Conservation (phyloP, 2,888 invertebrate genomes). For the Sminthurides aquaticus region DNA sequence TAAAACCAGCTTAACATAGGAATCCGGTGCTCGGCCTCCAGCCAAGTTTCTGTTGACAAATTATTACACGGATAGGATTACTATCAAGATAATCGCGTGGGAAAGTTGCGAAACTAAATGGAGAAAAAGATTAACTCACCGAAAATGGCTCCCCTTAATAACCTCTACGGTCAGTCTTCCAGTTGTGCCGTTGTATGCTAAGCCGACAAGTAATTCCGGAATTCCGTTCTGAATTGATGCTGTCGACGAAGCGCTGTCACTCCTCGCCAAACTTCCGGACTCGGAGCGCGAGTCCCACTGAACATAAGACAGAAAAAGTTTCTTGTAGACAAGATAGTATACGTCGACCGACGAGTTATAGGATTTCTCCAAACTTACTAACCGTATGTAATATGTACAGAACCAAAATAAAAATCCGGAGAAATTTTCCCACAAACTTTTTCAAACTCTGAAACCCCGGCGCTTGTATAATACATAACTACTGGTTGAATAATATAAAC, state of each 20-base stretch:
- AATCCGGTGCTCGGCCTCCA: slow-evolving; percentile 76
- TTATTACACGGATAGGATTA: neutral
- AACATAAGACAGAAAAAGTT: neutral
- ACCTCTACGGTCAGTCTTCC: slow-evolving; percentile 89
- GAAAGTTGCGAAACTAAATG: neutral
- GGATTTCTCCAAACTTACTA: no score
- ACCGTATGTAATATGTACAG: no score
- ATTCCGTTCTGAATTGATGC: slow-evolving; percentile 75
- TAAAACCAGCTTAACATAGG: slow-evolving; percentile 84
- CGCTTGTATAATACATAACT: no score
- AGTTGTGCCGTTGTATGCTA: slow-evolving; percentile 87
- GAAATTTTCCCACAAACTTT: no score
- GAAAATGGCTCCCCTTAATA: slow-evolving; percentile 66
- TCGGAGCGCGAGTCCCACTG: slow-evolving; percentile 52
- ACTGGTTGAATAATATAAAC: no score
- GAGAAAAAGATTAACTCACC: slow-evolving; percentile 45
- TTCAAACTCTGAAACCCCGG: no score
- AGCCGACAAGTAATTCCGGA: slow-evolving; percentile 77
- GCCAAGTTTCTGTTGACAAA: slow-evolving; percentile 60
- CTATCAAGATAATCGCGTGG: neutral
- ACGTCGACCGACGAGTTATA: no score
- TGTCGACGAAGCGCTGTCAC: slow-evolving; percentile 88
- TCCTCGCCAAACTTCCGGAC: slow-evolving; percentile 71
- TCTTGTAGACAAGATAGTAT: no score
- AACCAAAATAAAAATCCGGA: no score